Evolutionary conservation across 2,113 vertebrate genomes (phyloP).

Genomic region (Paralichthys olivaceus): DNA sequence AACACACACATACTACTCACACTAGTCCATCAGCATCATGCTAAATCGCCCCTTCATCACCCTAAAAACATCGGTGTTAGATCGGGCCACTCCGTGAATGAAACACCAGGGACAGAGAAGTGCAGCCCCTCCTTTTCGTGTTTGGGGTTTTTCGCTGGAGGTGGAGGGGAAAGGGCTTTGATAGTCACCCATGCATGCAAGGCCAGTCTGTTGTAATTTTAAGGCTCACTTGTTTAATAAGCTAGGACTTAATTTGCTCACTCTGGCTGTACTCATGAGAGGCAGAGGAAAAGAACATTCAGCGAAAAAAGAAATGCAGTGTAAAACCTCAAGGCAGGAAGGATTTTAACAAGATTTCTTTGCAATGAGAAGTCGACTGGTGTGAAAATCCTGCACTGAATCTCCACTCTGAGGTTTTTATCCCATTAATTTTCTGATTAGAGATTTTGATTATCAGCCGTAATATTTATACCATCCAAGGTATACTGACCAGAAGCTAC

Average conservation of each 20-base stretch:
- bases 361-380: neutral
- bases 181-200: conserved; percentile 64
- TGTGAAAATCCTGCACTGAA: neutral
- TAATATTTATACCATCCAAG: too few species aligned
- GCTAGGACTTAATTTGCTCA: conserved; percentile 51
- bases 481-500: too few species aligned
- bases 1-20: neutral
- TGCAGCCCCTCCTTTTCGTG: conserved; percentile 38
- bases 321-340: neutral
- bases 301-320: neutral
- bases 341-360: neutral
- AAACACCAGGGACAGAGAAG: conserved; percentile 33
- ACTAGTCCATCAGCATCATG: conserved; percentile 14
- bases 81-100: conserved; percentile 34
- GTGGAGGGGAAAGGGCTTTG: conserved; percentile 44
- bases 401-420: neutral
- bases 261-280: conserved; percentile 7
- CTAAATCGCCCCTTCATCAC: conserved; percentile 24
- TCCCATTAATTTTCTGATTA: too few species aligned
- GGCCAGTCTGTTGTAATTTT: conserved; percentile 73
- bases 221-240: conserved; percentile 72
- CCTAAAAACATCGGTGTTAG: conserved; percentile 26
- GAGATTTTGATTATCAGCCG: too few species aligned
- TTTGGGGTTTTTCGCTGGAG: conserved; percentile 61
- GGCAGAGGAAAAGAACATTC: neutral